These are phyloP conservation scores for Caenorhabditis virilis DNA, from an alignment of 2,888 invertebrate genomes.

Conservation along the genomic window DNA sequence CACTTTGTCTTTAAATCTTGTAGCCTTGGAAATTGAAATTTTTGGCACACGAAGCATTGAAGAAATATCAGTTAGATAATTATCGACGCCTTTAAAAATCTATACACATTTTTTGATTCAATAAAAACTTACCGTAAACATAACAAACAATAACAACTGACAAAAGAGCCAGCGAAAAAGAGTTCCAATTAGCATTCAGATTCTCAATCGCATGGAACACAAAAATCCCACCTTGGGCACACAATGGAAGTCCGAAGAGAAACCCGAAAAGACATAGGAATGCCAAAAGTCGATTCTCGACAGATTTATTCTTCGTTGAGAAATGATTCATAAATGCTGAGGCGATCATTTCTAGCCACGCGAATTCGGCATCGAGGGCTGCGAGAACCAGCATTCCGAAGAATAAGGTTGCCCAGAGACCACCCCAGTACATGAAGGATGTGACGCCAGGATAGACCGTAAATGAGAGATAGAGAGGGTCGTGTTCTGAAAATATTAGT, in stretches of 20 bases:
- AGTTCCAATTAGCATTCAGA: slow-evolving; percentile 66
- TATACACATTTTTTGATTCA: background rate
- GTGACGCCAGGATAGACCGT: slow-evolving; percentile 66
- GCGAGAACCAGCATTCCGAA: slow-evolving; percentile 62
- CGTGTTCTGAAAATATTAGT: slow-evolving; percentile 57
- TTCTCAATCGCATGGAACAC: slow-evolving; percentile 67
- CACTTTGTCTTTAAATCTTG: slow-evolving; percentile 29
- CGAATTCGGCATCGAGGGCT: slow-evolving; percentile 53
- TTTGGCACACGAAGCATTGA: slow-evolving; percentile 44
- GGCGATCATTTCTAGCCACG: slow-evolving; percentile 65
- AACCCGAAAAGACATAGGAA: slow-evolving; percentile 59
- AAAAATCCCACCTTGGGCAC: slow-evolving; percentile 64
- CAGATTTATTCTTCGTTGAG: slow-evolving; percentile 52
- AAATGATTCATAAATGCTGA: slow-evolving; percentile 62
- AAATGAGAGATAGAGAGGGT: slow-evolving; percentile 60
- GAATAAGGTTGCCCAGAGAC: slow-evolving; percentile 63
- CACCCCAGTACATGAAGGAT: slow-evolving; percentile 60
- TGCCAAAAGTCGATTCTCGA: slow-evolving; percentile 60
- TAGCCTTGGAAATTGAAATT: slow-evolving; percentile 31
- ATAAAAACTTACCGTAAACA: slow-evolving; percentile 50
- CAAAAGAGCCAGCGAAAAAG: slow-evolving; percentile 57
- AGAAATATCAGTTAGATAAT: slow-evolving; percentile 60
- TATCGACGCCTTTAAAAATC: slow-evolving; percentile 47
- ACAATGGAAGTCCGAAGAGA: slow-evolving; percentile 63
- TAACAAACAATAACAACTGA: slow-evolving; percentile 61